Conservation (phyloP, 53 echinoderm and acorn worm genomes). For the Hippasteria phrygiana region DNA sequence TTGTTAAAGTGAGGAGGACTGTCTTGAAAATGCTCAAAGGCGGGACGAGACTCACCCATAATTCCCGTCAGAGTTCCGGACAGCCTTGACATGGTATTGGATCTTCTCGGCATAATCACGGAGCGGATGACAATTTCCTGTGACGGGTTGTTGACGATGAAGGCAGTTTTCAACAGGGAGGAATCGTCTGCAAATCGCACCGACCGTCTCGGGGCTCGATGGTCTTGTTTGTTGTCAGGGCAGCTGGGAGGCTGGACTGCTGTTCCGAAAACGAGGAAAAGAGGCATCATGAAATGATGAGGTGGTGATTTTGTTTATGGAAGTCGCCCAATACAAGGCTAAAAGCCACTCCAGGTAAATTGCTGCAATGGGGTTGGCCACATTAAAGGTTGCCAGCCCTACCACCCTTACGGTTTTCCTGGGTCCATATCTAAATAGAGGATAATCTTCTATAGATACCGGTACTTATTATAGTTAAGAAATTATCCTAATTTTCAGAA, state of each 20-base stretch:
- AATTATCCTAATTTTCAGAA: no score
- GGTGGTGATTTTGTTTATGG: neutral
- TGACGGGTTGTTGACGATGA: slow-evolving; percentile 16
- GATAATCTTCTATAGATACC: no score
- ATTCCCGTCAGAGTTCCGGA: neutral
- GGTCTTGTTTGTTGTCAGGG: neutral
- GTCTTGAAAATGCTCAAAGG: no score
- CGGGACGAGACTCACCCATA: neutral
- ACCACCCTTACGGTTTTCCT: no score
- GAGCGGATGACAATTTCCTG: neutral
- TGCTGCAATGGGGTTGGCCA: no score
- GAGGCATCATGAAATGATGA: neutral
- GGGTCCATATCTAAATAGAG: no score
- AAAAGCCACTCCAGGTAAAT: no score
- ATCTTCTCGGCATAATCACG: neutral
- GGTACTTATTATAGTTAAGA: no score
- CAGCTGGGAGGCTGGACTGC: neutral
- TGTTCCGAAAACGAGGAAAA: neutral
- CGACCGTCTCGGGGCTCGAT: neutral
- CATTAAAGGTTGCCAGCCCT: no score
- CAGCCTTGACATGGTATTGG: neutral
- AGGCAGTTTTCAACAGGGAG: neutral
- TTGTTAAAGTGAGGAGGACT: no score
- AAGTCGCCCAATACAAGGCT: no score
- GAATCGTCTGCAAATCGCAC: slow-evolving; percentile 16